A percentile compares a stretch with the other conserved stretches of the same genome.
Evolutionary conservation across 2,888 invertebrate genomes (phyloP).

Genomic region (Heptascelio sp.): DNA sequence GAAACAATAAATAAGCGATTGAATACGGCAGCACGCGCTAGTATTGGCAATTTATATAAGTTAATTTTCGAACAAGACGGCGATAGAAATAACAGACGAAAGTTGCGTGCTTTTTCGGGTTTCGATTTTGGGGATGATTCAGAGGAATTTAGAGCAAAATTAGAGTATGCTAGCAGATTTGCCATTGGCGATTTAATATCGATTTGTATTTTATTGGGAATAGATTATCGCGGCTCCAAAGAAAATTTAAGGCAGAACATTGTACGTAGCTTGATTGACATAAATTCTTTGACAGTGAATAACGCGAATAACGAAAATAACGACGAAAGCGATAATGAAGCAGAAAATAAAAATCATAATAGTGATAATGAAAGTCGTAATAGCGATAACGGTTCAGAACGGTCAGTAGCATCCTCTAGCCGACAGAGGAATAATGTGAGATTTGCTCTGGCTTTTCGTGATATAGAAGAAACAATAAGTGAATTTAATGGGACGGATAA

Average conservation of each 20-base stretch:
- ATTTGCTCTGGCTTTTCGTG: background rate
- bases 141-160: slow-evolving; percentile 31
- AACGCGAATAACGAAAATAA: background rate
- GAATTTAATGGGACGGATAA: slow-evolving; percentile 5
- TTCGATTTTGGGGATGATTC: slow-evolving; percentile 29
- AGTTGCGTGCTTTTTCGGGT: slow-evolving; percentile 35
- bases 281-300: background rate
- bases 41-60: background rate
- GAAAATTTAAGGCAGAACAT: slow-evolving; percentile 5
- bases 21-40: background rate
- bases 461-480: background rate
- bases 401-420: too few relatives aligned
- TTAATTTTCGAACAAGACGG: slow-evolving; percentile 35
- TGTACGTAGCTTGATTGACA: background rate
- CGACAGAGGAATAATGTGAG: too few relatives aligned
- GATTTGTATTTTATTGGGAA: slow-evolving; percentile 19
- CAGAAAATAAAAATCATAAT: slow-evolving; percentile 26
- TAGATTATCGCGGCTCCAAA: background rate
- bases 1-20: slow-evolving; percentile 15
- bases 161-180: slow-evolving; percentile 18
- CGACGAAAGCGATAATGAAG: background rate
- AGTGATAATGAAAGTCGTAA: background rate
- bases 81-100: slow-evolving; percentile 24
- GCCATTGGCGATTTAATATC: background rate
- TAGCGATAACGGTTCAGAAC: background rate